phyloP scores from a whole-genome alignment of 2,113 vertebrate genomes.

The Suncus etruscus region DNA sequence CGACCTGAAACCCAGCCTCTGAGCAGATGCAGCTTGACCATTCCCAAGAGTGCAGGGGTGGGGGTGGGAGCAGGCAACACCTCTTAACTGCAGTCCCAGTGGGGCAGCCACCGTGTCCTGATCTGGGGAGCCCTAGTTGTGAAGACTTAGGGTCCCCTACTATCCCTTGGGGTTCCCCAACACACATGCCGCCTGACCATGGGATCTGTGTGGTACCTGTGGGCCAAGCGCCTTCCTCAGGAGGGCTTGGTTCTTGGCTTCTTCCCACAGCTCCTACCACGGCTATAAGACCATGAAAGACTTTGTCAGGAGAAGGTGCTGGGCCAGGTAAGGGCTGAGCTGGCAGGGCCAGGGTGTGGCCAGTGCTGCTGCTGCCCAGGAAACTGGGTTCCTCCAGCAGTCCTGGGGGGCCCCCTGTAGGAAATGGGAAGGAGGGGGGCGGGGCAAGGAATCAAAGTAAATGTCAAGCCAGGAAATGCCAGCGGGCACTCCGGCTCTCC shows the following conservation, averaged over 20 bases:
- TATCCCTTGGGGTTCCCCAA: too few relatives aligned
- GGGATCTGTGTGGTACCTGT: too few relatives aligned
- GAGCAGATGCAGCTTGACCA: too few relatives aligned
- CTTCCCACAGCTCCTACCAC: slow-evolving; percentile 93
- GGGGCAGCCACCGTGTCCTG: too few relatives aligned
- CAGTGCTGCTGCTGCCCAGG: too few relatives aligned
- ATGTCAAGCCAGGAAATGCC: slow-evolving; percentile 83
- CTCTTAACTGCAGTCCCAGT: not conserved
- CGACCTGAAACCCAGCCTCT: too few relatives aligned
- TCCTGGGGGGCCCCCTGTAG: not conserved
- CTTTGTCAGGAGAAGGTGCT: slow-evolving; percentile 96
- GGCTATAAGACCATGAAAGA: slow-evolving; percentile 98
- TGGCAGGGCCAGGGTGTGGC: not conserved
- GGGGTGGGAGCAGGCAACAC: too few relatives aligned
- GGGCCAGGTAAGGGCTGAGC: slow-evolving; percentile 92
- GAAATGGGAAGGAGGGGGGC: not conserved
- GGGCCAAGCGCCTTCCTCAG: not conserved
- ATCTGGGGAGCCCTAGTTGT: not conserved
- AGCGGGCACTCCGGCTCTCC: slow-evolving; percentile 33
- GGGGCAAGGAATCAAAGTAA: slow-evolving; percentile 67
- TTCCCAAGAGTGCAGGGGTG: not conserved
- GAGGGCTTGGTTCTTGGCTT: not conserved
- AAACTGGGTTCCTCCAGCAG: too few relatives aligned
- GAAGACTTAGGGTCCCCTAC: too few relatives aligned
- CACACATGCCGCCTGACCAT: too few relatives aligned